These are phyloP conservation scores for Chlorodrepanis virens DNA, from an alignment of 2,113 vertebrate species.

Conservation along the genomic window DNA sequence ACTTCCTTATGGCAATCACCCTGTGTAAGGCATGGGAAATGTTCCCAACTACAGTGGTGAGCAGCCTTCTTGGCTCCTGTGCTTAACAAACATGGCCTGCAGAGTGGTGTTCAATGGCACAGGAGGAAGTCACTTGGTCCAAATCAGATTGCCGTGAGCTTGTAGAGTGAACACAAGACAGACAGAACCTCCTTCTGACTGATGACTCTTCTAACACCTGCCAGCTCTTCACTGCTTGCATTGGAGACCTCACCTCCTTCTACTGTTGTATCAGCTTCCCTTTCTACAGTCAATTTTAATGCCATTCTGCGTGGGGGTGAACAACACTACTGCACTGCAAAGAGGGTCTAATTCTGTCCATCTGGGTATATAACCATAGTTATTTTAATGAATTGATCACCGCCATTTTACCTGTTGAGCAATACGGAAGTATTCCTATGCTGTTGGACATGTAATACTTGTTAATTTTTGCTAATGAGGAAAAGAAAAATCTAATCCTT, in stretches of 20 bases:
- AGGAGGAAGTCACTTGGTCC: not conserved
- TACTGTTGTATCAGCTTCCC: not conserved
- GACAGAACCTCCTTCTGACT: not conserved
- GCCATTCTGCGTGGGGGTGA: accelerated
- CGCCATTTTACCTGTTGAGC: not conserved
- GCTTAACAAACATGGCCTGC: accelerated
- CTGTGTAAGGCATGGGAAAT: not conserved
- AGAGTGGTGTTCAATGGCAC: accelerated
- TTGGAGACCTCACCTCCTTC: not conserved
- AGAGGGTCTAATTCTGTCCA: not conserved
- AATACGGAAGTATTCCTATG: slow-evolving; percentile 1
- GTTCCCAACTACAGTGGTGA: accelerated
- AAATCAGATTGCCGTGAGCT: accelerated
- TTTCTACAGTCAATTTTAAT: not conserved
- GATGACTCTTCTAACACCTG: not conserved
- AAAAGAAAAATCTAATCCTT: slow-evolving; percentile 57
- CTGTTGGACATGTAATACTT: slow-evolving; percentile 3
- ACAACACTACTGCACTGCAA: not conserved
- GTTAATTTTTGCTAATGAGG: slow-evolving; percentile 54
- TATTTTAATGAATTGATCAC: not conserved
- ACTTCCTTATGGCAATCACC: not conserved
- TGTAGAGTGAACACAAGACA: not conserved
- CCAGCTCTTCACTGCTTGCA: not conserved
- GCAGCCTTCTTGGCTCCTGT: not conserved
- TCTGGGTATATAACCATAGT: not conserved